Base-by-base conservation (phyloP, 1,140 invertebrate species). In the Ericerus pela region DNA sequence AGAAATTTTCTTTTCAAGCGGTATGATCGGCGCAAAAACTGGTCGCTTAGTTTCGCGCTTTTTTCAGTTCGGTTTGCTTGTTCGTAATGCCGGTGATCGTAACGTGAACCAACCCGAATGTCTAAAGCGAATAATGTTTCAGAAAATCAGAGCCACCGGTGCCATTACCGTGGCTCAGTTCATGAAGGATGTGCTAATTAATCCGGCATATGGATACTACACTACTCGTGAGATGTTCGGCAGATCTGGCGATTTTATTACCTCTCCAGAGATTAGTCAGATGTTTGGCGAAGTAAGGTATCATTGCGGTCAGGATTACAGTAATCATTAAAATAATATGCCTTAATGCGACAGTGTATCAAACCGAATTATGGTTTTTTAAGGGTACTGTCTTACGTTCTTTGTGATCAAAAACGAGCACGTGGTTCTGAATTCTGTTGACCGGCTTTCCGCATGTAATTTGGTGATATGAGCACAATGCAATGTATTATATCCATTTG, bases 221-320 rank as follows among this genome's bases (percentile, higher is more conserved):
- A 88, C 86, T 75, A 43, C 47, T 36, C 76, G 76, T 47, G 83
- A 96, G 75, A 83, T 93, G 3, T 88, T 98, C 73, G 93, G 94
- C 0, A 70, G 75, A 29, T 66, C 76, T 33, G 94, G 94, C 12
- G 94, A 99, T 70, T 98, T 96, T 65, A 84, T 85, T 59, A 99
- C 95, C 18, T 95, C 93, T 5, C 94, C 94, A 20, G 95, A 98
- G 79, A 84, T 99, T 51, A 84, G 79, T 61, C 92, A 96, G 69
- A 78, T 97, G 62, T 99, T 98, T 79, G 93, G 94, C 55, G 95
- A 99, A 72, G 85, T 88, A 66, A 61, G 72, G 47, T 51, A 54
- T 37, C 24, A 10, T 22, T 16, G 10, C 20, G 26, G 31, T 33
- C 8, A 8, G n/a, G n/a, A 33, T 10, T 33, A 33, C n/a, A 33